These are phyloP conservation scores for Leptobrachium ailaonicum DNA, from an alignment of 2,113 vertebrate genomes.

Conservation along the genomic window DNA sequence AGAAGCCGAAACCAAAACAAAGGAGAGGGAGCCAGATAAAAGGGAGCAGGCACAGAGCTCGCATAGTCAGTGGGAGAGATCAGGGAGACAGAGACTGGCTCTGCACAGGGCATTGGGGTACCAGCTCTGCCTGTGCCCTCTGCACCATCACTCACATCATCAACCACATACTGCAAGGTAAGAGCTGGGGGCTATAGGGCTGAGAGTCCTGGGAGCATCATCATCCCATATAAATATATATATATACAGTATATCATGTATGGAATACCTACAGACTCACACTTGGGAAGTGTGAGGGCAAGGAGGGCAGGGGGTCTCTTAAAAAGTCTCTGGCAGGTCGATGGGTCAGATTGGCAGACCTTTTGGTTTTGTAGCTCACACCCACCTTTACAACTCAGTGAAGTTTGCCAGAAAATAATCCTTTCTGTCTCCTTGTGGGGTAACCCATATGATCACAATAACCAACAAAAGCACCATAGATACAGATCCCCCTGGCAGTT, in stretches of 20 bases:
- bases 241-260: no score
- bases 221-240: no score
- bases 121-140: slow-evolving; percentile 4
- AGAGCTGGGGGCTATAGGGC: not conserved
- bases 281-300: no score
- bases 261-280: no score
- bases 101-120: slow-evolving; percentile 7
- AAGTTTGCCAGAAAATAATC: not conserved
- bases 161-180: slow-evolving; percentile 7
- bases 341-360: no score
- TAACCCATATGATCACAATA: no score
- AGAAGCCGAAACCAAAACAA: slow-evolving; percentile 57
- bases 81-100: not conserved
- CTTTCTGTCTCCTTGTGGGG: no score
- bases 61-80: not conserved
- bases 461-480: no score
- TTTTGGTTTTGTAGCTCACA: no score
- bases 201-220: not conserved
- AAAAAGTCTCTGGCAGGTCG: no score
- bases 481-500: no score
- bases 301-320: no score
- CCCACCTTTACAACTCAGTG: not conserved
- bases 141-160: not conserved
- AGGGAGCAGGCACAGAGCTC: slow-evolving; percentile 41
- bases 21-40: slow-evolving; percentile 61